A percentile compares a stretch with the other conserved stretches of the same genome.
phyloP scores from a whole-genome alignment of 1,140 invertebrate genomes.

The Drosophila repletoides region DNA sequence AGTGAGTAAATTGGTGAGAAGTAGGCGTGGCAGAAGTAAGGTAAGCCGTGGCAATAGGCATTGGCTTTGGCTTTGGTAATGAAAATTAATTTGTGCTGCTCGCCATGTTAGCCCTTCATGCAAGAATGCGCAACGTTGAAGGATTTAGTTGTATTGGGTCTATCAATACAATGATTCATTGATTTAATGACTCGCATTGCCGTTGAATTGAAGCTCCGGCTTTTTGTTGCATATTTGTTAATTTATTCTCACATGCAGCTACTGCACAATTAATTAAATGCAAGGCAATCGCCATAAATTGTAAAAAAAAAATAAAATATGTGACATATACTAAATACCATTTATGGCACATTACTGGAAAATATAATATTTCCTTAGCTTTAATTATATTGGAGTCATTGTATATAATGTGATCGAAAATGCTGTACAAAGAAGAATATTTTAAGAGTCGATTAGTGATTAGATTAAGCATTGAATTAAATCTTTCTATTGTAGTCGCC shows the following conservation, averaged over 20 bases:
- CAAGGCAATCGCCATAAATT: slow-evolving; percentile 51
- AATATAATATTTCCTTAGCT: neutral
- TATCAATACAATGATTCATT: slow-evolving; percentile 9
- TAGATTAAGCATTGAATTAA: too few species aligned
- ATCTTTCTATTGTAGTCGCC: too few species aligned
- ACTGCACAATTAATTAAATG: slow-evolving; percentile 49
- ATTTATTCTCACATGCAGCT: slow-evolving; percentile 1
- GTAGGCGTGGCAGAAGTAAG: slow-evolving; percentile 17
- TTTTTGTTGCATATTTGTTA: neutral
- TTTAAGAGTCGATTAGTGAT: too few species aligned
- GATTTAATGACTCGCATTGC: too few species aligned
- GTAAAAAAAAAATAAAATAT: slow-evolving; percentile 10
- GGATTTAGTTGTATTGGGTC: slow-evolving; percentile 28
- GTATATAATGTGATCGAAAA: too few species aligned
- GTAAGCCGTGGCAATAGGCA: slow-evolving; percentile 20
- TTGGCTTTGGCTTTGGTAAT: slow-evolving; percentile 68
- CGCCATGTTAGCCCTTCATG: slow-evolving; percentile 60
- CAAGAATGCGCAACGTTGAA: slow-evolving; percentile 62
- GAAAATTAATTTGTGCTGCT: slow-evolving; percentile 36
- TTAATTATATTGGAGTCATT: too few species aligned
- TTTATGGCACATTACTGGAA: slow-evolving; percentile 6
- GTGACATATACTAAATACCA: slow-evolving; percentile 11
- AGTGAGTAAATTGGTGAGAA: too few species aligned
- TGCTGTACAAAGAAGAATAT: too few species aligned
- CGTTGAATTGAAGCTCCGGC: neutral